These are phyloP conservation scores for Capricornis sumatraensis DNA, from an alignment of 2,113 vertebrate species.

Conservation along the genomic window DNA sequence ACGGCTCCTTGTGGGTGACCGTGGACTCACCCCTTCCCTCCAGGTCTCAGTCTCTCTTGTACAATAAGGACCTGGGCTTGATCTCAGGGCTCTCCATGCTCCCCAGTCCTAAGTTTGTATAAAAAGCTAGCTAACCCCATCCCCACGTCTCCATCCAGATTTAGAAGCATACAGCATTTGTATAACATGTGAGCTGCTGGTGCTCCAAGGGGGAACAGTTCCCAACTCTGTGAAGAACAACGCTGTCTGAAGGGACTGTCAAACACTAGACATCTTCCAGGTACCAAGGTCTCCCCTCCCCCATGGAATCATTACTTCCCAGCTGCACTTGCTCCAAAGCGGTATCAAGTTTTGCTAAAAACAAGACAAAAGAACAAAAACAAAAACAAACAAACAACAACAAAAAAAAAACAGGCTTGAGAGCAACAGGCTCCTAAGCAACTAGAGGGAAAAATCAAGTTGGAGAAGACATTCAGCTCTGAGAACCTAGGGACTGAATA, in stretches of 20 bases:
- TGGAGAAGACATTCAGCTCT: neutral
- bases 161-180: neutral
- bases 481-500: neutral
- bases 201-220: neutral
- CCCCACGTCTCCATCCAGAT: neutral
- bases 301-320: neutral
- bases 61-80: neutral
- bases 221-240: neutral
- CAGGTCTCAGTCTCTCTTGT: neutral
- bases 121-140: neutral
- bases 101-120: neutral
- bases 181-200: neutral
- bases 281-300: neutral
- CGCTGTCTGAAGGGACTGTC: neutral
- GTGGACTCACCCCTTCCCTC: neutral
- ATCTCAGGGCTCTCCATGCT: accelerated
- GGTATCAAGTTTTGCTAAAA: neutral
- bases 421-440: neutral
- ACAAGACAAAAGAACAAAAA: neutral
- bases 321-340: neutral
- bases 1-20: neutral
- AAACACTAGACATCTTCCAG: neutral
- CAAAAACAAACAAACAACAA: neutral
- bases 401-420: neutral
- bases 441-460: neutral